phyloP scores from a whole-genome alignment of 2,113 vertebrate species.

The Cebidichthys violaceus region DNA sequence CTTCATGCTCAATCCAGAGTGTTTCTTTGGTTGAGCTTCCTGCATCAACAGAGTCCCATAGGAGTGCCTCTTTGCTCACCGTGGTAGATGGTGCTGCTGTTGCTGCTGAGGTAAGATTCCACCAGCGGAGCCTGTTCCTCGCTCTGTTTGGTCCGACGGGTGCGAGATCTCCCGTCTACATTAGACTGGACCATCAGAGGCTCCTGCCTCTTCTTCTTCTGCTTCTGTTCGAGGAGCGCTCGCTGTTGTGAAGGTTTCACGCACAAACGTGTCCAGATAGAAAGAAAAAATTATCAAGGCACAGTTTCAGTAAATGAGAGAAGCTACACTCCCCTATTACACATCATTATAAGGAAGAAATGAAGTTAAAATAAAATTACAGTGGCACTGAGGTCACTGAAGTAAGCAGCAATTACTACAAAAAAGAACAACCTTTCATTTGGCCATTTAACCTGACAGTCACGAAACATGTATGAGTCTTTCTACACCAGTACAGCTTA shows the following conservation, averaged over 20 bases:
- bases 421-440: background rate
- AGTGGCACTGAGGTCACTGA: background rate
- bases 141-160: conserved; percentile 91
- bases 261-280: background rate
- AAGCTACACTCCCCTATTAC: background rate
- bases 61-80: conserved; percentile 78
- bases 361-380: background rate
- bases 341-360: background rate
- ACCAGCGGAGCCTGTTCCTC: conserved; percentile 98
- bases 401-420: background rate
- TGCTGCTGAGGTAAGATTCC: conserved; percentile 96
- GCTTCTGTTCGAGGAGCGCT: conserved; percentile 96
- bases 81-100: conserved; percentile 95
- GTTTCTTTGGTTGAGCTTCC: conserved; percentile 25
- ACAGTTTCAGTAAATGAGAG: conserved; percentile 13
- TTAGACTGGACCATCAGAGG: conserved; percentile 98
- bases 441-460: background rate
- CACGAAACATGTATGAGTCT: background rate
- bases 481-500: background rate
- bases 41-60: conserved; percentile 3
- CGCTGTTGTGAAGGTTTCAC: conserved; percentile 80
- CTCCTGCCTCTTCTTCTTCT: conserved; percentile 98
- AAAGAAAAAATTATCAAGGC: background rate
- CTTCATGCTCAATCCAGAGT: conserved; percentile 17
- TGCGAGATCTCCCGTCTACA: conserved; percentile 90